phyloP scores from a whole-genome alignment of 2,797 vertebrate genomes.

The Anomalospiza imberbis region DNA sequence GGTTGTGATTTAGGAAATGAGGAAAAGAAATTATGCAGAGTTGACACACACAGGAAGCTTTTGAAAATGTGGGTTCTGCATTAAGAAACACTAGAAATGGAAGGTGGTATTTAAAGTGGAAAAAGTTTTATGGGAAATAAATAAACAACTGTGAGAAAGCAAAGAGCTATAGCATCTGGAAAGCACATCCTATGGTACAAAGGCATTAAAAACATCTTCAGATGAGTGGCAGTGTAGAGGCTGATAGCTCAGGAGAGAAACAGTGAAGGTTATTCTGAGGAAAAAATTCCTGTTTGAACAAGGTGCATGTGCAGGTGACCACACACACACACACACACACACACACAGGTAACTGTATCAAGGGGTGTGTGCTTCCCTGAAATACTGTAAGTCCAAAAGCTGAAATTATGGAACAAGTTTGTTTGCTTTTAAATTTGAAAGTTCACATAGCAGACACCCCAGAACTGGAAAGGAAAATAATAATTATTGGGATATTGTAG shows the following conservation, averaged over 20 bases:
- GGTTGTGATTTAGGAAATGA: background rate
- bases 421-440: background rate
- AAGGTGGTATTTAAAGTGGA: background rate
- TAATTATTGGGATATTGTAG: background rate
- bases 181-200: background rate
- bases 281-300: background rate
- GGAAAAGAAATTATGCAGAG: background rate
- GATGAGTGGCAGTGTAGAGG: background rate
- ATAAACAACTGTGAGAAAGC: background rate
- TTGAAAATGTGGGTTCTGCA: background rate
- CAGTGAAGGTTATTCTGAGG: background rate
- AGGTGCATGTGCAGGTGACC: background rate
- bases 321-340: background rate
- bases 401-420: background rate
- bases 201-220: background rate
- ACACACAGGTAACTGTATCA: background rate
- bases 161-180: background rate
- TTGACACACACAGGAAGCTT: background rate
- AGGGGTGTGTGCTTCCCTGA: background rate
- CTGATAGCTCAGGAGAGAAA: background rate
- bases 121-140: background rate
- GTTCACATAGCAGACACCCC: background rate
- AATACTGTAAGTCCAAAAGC: background rate
- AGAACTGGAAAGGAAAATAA: background rate
- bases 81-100: background rate